Evolutionary conservation across 64 coral and sea anemone genomes (phyloP).

Genomic region (Porites australiensis): DNA sequence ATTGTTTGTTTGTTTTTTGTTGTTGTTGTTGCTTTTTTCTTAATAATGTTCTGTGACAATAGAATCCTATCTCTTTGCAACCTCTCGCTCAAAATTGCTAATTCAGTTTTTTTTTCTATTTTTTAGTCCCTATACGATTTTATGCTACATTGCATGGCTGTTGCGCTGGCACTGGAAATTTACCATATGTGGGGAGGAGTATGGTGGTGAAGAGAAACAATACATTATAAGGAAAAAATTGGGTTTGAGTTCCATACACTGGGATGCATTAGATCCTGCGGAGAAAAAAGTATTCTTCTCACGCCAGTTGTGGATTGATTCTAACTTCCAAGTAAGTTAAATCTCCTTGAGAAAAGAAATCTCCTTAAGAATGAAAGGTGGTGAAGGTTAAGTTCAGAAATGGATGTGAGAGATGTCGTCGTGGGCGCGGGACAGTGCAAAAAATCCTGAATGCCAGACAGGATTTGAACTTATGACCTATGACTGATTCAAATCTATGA

Average conservation of each 20-base stretch:
- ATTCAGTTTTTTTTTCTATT: not conserved
- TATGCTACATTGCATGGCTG: conserved; percentile 77
- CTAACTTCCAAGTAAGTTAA: conserved; percentile 81
- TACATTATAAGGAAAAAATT: conserved; percentile 90
- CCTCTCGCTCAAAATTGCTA: too few species aligned
- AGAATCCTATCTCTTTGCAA: too few species aligned
- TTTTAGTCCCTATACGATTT: conserved; percentile 87
- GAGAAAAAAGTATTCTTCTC: conserved; percentile 74
- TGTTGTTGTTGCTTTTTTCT: too few species aligned
- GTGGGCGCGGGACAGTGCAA: too few species aligned
- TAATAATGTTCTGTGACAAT: too few species aligned
- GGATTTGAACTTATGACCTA: too few species aligned
- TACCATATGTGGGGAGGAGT: conserved; percentile 78
- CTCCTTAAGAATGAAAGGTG: too few species aligned
- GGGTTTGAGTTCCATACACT: conserved; percentile 74
- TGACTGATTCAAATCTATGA: too few species aligned
- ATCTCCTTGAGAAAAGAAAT: not conserved
- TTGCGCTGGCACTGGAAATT: conserved; percentile 98
- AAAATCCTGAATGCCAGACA: too few species aligned
- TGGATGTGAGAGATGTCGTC: too few species aligned
- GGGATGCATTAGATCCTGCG: conserved; percentile 81
- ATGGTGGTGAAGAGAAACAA: conserved; percentile 90
- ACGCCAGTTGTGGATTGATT: conserved; percentile 83
- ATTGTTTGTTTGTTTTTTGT: too few species aligned
- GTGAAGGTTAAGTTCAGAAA: too few species aligned